Conservation (phyloP, 2,797 vertebrate species). For the Neoniphon sammara region DNA sequence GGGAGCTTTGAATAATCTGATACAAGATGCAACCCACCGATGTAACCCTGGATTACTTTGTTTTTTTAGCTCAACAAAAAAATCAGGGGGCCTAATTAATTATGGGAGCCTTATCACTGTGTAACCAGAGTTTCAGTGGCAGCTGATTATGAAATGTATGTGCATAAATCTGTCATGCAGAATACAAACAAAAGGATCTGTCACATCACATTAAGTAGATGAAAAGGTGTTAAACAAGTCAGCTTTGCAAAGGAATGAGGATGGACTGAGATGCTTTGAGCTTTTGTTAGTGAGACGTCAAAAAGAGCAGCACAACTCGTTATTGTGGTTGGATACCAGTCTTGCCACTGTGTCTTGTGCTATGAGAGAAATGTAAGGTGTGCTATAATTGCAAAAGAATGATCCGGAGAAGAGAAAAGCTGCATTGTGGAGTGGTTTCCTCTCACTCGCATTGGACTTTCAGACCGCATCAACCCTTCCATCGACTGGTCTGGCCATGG, state of each 20-base stretch:
- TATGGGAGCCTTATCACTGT: conserved; percentile 24
- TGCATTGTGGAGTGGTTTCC: not conserved
- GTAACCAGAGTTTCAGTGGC: conserved; percentile 22
- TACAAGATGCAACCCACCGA: conserved; percentile 35
- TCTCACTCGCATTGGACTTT: conserved; percentile 23
- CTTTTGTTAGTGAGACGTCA: not conserved
- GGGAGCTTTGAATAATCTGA: conserved; percentile 19
- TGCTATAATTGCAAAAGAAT: conserved; percentile 42
- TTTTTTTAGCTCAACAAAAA: conserved; percentile 33
- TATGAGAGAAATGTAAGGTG: conserved; percentile 60
- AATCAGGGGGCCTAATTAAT: conserved; percentile 32
- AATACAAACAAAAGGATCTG: conserved; percentile 19
- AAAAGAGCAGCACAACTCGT: conserved; percentile 22
- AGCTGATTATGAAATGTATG: conserved; percentile 43
- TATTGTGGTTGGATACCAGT: conserved; percentile 45
- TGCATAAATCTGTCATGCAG: conserved; percentile 30
- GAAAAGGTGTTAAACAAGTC: conserved; percentile 58
- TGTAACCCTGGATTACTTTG: conserved; percentile 16
- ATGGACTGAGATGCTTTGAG: not conserved
- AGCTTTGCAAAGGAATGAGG: conserved; percentile 61
- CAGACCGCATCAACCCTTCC: not conserved
- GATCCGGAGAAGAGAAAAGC: conserved; percentile 13
- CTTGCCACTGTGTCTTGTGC: not conserved
- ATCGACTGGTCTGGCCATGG: conserved; percentile 70
- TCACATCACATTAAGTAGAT: not conserved